Percentiles rank a stretch among this genome's conserved stretches.
phyloP scores from a whole-genome alignment of 2,113 vertebrate species.

The Pseudonaja textilis region DNA sequence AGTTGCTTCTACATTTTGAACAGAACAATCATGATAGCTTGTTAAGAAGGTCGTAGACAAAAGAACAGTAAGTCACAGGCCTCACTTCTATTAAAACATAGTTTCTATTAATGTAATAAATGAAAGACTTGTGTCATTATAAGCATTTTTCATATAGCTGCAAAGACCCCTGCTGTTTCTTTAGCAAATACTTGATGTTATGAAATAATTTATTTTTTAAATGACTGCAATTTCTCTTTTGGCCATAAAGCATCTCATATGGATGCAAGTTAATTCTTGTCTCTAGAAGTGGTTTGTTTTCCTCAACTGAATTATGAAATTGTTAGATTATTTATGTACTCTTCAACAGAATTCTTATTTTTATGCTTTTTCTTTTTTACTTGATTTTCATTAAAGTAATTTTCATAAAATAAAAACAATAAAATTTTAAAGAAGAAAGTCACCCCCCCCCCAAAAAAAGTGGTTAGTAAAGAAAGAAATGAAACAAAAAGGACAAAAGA shows the following conservation, averaged over 20 bases:
- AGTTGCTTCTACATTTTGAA: neutral
- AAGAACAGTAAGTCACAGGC: neutral
- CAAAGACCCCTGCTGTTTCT: neutral
- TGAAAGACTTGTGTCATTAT: neutral
- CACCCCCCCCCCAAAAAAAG: neutral
- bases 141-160: neutral
- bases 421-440: neutral
- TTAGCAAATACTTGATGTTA: neutral
- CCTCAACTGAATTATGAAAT: neutral
- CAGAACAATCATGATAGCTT: neutral
- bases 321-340: neutral
- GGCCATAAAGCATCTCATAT: neutral
- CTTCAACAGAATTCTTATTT: neutral
- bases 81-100: neutral
- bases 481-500: neutral
- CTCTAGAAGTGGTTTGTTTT: neutral
- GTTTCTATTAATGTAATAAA: neutral
- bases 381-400: neutral
- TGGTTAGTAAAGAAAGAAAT: neutral
- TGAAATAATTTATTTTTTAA: neutral
- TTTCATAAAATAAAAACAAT: neutral
- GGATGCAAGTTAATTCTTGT: neutral
- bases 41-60: neutral
- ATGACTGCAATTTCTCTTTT: neutral
- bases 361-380: neutral